Base-by-base conservation (phyloP, 2,797 vertebrate genomes). In the Heterohyrax brucei region DNA sequence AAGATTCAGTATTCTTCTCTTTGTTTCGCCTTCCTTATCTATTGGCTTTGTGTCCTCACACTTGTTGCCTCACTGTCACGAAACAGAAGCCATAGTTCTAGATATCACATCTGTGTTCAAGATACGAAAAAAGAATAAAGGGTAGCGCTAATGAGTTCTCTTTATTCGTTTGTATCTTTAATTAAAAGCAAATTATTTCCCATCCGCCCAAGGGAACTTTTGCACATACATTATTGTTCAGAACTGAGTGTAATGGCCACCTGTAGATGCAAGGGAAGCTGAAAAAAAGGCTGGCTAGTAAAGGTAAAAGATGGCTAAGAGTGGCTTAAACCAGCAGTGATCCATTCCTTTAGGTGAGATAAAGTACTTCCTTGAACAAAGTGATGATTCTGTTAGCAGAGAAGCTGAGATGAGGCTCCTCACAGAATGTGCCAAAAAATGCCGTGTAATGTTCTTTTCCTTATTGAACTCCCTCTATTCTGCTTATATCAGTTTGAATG, bases 401-500 rank as follows among this genome's bases (percentile, higher is more conserved):
- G 21, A 90, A 56, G 28, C n/a, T 33, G 19, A 83, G 56, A 30
- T 28, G 66, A 19, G 8, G 1, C 28, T 90, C 3, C 30, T 72
- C 56, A 2, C 0, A 73, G 39, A 10, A 18, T 53, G 10, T 21
- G 22, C 50, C 28, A 44, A 7, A 62, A 62, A 46, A 19, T 28
- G 44, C 3, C 10, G 24, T 3, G 13, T 8, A 18, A 13, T 44
- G 12, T 30, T 59, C 39, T 91, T 82, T 92, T 48, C 77, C 50
- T 87, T 30, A 70, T 90, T 10, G 83, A 92, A 46, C 28, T 66
- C 14, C 18, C 44, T 75, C 46, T 73, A 28, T 92, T 94, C 85
- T 66, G 87, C 87, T 95, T 28, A 26, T 48, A 46, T 94, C 88
- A 75, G 64, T 93, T 50, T 53, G 4, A 72, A 28, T 76, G 26